phyloP scores from a whole-genome alignment of 2,888 invertebrate species.

The Acanthopleura granulata region DNA sequence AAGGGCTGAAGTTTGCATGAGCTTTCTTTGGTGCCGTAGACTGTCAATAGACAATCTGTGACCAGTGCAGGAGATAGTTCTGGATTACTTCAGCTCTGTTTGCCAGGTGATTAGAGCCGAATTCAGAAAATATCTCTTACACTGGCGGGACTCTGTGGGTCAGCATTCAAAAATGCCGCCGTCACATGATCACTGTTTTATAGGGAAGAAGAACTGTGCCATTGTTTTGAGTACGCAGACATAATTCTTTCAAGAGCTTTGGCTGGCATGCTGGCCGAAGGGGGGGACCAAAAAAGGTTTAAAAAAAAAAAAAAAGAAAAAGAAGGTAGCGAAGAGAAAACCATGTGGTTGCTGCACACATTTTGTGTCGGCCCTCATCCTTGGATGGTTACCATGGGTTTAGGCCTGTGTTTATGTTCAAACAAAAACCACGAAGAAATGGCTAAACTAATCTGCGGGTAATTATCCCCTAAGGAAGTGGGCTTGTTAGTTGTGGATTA shows the following conservation, averaged over 20 bases:
- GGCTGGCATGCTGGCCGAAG: background rate
- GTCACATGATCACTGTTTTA: too few species aligned
- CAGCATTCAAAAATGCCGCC: too few species aligned
- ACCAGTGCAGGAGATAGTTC: too few species aligned
- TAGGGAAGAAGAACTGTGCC: background rate
- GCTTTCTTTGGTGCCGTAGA: too few species aligned
- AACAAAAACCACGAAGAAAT: background rate
- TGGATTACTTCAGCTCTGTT: too few species aligned
- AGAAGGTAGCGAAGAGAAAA: background rate
- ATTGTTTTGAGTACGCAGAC: background rate
- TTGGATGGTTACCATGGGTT: constrained; percentile 12
- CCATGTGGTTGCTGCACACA: background rate
- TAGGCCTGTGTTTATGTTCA: background rate
- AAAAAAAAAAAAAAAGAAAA: background rate
- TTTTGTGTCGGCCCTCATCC: constrained; percentile 7
- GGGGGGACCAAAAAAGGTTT: too few species aligned
- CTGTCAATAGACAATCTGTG: too few species aligned
- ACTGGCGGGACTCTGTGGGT: too few species aligned
- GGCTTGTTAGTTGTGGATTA: constrained; percentile 4
- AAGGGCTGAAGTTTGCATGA: too few species aligned
- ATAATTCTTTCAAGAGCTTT: background rate
- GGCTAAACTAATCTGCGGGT: background rate
- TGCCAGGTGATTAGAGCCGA: too few species aligned
- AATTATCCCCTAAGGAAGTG: constrained; percentile 17
- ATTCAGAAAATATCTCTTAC: too few species aligned